phyloP scores from a whole-genome alignment of 1,140 invertebrate genomes.

The Drosophila mayri region DNA sequence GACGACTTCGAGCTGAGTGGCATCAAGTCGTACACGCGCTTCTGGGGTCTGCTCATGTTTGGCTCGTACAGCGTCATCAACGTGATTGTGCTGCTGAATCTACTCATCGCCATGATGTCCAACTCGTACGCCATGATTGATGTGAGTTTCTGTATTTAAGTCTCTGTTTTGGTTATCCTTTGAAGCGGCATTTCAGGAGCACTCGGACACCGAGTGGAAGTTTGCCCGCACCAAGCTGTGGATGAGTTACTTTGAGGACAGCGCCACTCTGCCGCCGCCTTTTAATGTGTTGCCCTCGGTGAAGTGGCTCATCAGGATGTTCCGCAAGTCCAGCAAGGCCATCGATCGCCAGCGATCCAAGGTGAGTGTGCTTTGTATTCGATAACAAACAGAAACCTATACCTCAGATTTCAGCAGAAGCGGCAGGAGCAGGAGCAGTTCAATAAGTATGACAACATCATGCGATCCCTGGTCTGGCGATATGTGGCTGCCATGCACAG shows the following conservation, averaged over 20 bases:
- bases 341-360: slow-evolving; percentile 80
- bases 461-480: slow-evolving; percentile 93
- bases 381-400: too few species aligned
- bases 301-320: slow-evolving; percentile 87
- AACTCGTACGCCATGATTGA: slow-evolving; percentile 93
- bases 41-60: slow-evolving; percentile 93
- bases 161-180: not conserved
- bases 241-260: slow-evolving; percentile 96
- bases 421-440: slow-evolving; percentile 87
- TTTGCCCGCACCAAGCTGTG: slow-evolving; percentile 95
- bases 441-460: slow-evolving; percentile 91
- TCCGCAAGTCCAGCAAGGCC: slow-evolving; percentile 82
- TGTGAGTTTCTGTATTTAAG: slow-evolving; percentile 71
- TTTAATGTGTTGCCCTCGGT: slow-evolving; percentile 93
- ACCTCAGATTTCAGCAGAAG: slow-evolving; percentile 41
- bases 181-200: slow-evolving; percentile 87
- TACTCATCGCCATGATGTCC: slow-evolving; percentile 96
- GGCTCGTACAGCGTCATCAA: slow-evolving; percentile 94
- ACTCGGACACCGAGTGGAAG: slow-evolving; percentile 96
- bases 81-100: slow-evolving; percentile 93
- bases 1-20: slow-evolving; percentile 91
- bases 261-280: slow-evolving; percentile 92
- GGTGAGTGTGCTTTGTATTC: slow-evolving; percentile 56
- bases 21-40: slow-evolving; percentile 92
- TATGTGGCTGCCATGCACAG: slow-evolving; percentile 93